Evolutionary conservation across 2,113 vertebrate genomes (phyloP).

Genomic region (Mandrillus leucophaeus): DNA sequence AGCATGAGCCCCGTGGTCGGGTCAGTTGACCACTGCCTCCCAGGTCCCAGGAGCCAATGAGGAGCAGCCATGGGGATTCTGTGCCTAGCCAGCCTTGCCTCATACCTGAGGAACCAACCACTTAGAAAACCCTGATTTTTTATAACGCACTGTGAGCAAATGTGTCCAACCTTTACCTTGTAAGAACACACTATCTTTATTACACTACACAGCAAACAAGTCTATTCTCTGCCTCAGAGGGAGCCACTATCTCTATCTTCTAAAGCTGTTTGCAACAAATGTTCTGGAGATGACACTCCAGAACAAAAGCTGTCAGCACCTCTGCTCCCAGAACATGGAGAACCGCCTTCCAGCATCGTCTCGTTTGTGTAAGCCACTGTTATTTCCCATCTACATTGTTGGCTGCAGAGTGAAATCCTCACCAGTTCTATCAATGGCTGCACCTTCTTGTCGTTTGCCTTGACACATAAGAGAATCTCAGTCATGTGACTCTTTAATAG

Average conservation of each 20-base stretch:
- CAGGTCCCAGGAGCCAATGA: background rate
- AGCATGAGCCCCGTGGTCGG: accelerated
- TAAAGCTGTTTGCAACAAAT: background rate
- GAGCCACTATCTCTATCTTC: background rate
- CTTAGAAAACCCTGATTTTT: background rate
- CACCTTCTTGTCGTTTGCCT: accelerated
- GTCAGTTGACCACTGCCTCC: accelerated
- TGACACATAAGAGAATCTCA: accelerated
- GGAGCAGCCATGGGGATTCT: background rate
- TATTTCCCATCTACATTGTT: background rate
- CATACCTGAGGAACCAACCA: background rate
- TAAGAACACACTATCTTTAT: background rate
- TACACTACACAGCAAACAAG: background rate
- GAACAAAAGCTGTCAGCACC: background rate
- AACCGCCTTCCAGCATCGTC: background rate
- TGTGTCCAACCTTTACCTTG: background rate
- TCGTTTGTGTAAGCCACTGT: accelerated
- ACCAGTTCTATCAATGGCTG: accelerated
- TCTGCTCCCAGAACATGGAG: background rate
- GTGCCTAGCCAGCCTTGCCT: background rate
- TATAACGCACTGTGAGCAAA: background rate
- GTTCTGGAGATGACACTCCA: background rate
- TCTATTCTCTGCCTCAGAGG: background rate
- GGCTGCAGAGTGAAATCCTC: background rate
- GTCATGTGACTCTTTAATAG: background rate